Evolutionary conservation across 2,113 vertebrate genomes (phyloP), one percentile per base, ranked within the genome.

Genomic region (Cinclus mexicanus): DNA sequence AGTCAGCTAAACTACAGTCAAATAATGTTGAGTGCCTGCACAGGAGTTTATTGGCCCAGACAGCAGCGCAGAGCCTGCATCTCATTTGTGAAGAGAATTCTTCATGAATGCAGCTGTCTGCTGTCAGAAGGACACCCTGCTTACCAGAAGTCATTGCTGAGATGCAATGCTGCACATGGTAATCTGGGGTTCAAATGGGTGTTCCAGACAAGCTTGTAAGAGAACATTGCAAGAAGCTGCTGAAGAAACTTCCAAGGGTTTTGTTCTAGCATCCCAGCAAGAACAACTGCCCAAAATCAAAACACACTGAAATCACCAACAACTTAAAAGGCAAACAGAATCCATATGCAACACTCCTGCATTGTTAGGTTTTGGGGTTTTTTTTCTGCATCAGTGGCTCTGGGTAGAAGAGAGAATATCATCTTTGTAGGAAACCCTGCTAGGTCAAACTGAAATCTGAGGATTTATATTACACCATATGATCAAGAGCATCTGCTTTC

Each of bases 401-500:
- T 82, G 42, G 46, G 50, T 31, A 77, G 60, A 65, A 88, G 11
- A 90, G 33, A 83, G 67, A 70, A 70, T 72, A 74, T 63, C 68
- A 65, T 69, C 83, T 93, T 95, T 70, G 8, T 70, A 95, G 97
- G 97, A 97, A 97, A 97, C 90, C 93, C 93, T 94, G 88, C 94
- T 78, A 97, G 95, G 96, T 85, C 95, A 88, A 92, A 97, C 92
- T 96, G 97, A 96, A 98, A 97, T 96, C 94, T 96, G 65, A 75
- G 87, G 97, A 92, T 77, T 98, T 97, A 37, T 68, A 96, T 98
- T 97, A 96, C 98, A 65, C 56, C 57, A 21, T 49, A 84, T 68
- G 93, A 97, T 83, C 78, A 90, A 95, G 87, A 96, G 96, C 97
- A 97, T 98, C 97, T 98, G 97, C 97, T 97, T 94, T 96, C 96